phyloP scores from a whole-genome alignment of 2,888 invertebrate species.

The Hoplodrina ambigua region DNA sequence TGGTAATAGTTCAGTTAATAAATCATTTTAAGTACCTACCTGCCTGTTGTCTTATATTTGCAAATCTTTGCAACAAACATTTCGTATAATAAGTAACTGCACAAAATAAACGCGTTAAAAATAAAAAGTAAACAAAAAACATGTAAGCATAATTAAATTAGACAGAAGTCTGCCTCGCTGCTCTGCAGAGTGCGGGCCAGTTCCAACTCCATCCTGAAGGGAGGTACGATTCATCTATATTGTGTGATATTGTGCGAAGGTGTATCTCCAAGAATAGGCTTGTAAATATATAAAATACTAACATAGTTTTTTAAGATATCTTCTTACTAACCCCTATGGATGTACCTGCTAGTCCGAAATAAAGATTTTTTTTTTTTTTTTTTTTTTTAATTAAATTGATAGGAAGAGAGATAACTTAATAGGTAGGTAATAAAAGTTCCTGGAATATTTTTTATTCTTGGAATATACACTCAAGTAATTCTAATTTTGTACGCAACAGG shows the following conservation, averaged over 20 bases:
- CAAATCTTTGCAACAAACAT: slow-evolving; percentile 1
- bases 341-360: no score
- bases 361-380: no score
- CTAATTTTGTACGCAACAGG: slow-evolving; percentile 25
- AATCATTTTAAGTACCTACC: slow-evolving; percentile 5
- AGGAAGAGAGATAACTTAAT: slow-evolving; percentile 16
- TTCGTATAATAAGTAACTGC: background rate
- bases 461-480: slow-evolving; percentile 12
- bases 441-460: slow-evolving; percentile 13
- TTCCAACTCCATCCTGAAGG: no score
- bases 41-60: background rate
- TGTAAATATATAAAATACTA: no score
- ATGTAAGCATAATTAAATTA: slow-evolving; percentile 1
- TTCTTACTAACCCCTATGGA: no score
- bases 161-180: no score
- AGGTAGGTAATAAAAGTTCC: slow-evolving; percentile 12
- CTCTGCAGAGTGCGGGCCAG: no score
- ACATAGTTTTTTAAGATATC: no score
- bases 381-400: no score
- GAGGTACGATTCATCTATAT: no score
- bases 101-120: background rate
- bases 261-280: no score
- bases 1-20: slow-evolving; percentile 8
- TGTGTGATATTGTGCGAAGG: no score
- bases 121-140: background rate